phyloP scores from a whole-genome alignment of 1,140 invertebrate species.

The Lordiphosa collinella region DNA sequence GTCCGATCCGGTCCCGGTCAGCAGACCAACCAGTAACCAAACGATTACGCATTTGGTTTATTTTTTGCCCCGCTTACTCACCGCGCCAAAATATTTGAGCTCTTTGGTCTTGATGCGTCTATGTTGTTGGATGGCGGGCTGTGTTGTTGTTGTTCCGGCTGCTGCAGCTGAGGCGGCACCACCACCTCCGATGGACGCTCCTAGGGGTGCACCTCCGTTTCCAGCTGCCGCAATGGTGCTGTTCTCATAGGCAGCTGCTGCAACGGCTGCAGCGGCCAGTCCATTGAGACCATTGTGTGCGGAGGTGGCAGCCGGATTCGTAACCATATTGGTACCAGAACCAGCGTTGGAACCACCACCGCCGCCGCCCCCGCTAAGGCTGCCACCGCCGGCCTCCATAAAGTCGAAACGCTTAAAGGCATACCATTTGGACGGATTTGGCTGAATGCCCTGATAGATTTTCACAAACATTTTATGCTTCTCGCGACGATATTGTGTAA shows the following conservation, averaged over 20 bases:
- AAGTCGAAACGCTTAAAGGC: slow-evolving; percentile 77
- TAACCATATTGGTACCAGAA: slow-evolving; percentile 23
- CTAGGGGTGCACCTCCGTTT: slow-evolving; percentile 45
- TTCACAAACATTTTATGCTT: slow-evolving; percentile 80
- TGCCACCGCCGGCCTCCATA: slow-evolving; percentile 75
- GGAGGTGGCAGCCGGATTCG: slow-evolving; percentile 26
- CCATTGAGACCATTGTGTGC: slow-evolving; percentile 65
- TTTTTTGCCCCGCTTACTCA: slow-evolving; percentile 59
- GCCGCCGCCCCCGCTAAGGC: slow-evolving; percentile 30
- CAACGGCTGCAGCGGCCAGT: slow-evolving; percentile 56
- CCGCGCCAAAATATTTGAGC: slow-evolving; percentile 79
- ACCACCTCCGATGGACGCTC: slow-evolving; percentile 1
- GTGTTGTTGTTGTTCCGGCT: slow-evolving; percentile 23
- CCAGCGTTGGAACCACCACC: slow-evolving; percentile 13
- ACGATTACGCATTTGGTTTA: slow-evolving; percentile 46
- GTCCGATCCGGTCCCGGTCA: not conserved
- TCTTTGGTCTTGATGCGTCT: slow-evolving; percentile 78
- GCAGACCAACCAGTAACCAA: not conserved
- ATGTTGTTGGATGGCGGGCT: slow-evolving; percentile 49
- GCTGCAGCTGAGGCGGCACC: slow-evolving; percentile 17
- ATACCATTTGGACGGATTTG: slow-evolving; percentile 79
- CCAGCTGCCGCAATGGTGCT: slow-evolving; percentile 57
- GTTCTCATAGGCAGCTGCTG: slow-evolving; percentile 59
- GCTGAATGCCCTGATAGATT: slow-evolving; percentile 76
- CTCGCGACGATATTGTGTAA: slow-evolving; percentile 81